phyloP scores from a whole-genome alignment of 2,113 vertebrate genomes.

The Cricetomys ansorgei region DNA sequence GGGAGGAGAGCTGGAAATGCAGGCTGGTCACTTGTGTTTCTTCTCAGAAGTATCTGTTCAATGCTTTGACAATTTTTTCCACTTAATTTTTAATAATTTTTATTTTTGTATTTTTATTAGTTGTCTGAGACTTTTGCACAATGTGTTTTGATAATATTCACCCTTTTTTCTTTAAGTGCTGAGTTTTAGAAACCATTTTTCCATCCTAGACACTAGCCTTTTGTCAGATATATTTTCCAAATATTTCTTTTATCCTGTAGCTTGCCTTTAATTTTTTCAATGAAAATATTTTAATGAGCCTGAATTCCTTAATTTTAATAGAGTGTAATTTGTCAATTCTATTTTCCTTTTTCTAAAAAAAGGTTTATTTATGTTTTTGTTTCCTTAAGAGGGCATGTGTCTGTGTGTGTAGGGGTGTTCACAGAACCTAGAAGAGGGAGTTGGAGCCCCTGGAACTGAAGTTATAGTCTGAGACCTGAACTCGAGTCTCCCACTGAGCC shows the following conservation, averaged over 20 bases:
- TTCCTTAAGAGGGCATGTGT: background rate
- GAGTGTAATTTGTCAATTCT: background rate
- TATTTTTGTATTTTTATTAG: background rate
- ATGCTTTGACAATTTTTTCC: background rate
- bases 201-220: background rate
- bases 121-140: background rate
- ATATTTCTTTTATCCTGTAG: background rate
- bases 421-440: background rate
- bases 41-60: background rate
- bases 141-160: background rate
- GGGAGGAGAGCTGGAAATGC: background rate
- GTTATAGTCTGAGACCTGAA: background rate
- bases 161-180: background rate
- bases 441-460: background rate
- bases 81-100: background rate
- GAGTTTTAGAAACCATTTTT: background rate
- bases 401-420: background rate
- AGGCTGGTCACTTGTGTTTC: background rate
- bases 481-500: background rate
- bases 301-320: conserved; percentile 24
- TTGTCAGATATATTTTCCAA: background rate
- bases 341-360: background rate
- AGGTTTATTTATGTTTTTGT: background rate
- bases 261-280: background rate
- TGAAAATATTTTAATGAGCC: background rate